These are phyloP conservation scores for Crocidura indochinensis DNA, from an alignment of 2,797 vertebrate species.

Conservation along the genomic window DNA sequence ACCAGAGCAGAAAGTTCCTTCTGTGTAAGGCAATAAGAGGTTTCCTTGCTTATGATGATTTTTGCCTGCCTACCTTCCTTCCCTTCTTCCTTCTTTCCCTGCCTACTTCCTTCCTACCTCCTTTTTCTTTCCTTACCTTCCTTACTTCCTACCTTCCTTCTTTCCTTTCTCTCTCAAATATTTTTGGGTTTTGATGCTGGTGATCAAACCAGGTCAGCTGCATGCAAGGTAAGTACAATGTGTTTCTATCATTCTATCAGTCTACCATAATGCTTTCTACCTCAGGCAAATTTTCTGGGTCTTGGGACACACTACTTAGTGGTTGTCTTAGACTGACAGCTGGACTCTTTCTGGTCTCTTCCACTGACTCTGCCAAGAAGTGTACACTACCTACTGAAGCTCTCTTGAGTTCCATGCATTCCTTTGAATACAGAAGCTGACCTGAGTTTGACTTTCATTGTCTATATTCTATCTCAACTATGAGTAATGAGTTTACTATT, in stretches of 20 bases:
- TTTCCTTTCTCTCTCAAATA: background rate
- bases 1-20: background rate
- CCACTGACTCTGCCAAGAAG: background rate
- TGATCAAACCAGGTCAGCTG: no score
- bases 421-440: background rate
- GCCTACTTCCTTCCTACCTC: no score
- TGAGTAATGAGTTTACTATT: background rate
- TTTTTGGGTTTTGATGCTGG: no score
- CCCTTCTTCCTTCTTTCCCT: no score
- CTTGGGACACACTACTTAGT: background rate
- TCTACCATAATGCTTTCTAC: background rate
- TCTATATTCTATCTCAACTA: background rate
- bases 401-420: no score
- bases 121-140: no score
- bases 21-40: background rate
- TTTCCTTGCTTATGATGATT: background rate
- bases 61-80: background rate
- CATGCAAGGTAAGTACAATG: no score
- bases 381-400: background rate
- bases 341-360: background rate
- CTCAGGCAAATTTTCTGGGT: background rate
- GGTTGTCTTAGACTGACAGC: background rate
- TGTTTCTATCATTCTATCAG: no score
- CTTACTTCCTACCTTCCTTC: background rate
- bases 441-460: background rate